Base-by-base conservation (phyloP, 2,888 invertebrate species). In the Xestia sexstrigata region DNA sequence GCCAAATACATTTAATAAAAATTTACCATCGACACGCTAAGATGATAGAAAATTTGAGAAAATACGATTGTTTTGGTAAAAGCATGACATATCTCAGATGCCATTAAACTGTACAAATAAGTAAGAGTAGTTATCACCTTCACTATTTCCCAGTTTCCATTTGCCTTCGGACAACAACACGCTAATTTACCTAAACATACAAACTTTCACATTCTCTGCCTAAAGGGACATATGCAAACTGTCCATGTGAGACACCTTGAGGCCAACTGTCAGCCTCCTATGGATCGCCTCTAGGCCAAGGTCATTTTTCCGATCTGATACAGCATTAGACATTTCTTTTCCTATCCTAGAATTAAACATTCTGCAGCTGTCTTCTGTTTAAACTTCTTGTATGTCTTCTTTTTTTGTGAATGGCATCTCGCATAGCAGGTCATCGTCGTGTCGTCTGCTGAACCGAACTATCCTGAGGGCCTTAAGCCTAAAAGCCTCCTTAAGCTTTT, bases 151-250 rank as follows among this genome's bases (percentile, higher is more conserved):
- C 62, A 74, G 73, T 82, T 82, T 83, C 82, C 67, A 79, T 83
- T 83, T 74, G 13, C 67, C 39, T 79, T 79, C 17, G 49, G 84
- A 79, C 73, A 83, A 83, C 79, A 79, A 63, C 70, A 79, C 58
- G 63, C 52, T 63, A 71, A 82, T 83, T 83, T 79, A 79, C 79
- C 68, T 82, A 68, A 63, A 71, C 74, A 68, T 60, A 82, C 80
- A 74, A 68, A 83, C 82, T 82, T 82, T 82, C 82, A 74, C 79
- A 74, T 79, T 67, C 49, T 83, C 45, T 68, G 62, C 80, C 84
- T 73, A 63, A 35, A 84, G 82, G 84, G 84, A 79, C 70, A 47
- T 35, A 58, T 30, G 70, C n/a, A 67, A 60, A 30, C 35, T 23
- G 49, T 67, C 23, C 70, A 23, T 60, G 15, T 42, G 30, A 20